phyloP scores from a whole-genome alignment of 2,113 vertebrate species.

The Hippocampus barbouri region DNA sequence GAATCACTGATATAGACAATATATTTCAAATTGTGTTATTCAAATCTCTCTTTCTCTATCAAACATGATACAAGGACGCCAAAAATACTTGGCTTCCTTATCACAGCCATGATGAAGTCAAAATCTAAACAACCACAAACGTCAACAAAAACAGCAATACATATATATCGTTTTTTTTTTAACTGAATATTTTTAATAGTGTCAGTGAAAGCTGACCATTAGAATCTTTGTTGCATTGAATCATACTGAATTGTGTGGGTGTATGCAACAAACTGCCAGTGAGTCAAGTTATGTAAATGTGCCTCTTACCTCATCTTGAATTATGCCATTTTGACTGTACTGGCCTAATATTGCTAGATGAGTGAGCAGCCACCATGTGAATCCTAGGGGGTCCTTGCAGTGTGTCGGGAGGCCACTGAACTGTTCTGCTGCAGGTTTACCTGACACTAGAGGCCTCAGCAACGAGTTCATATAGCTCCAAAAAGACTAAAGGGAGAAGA shows the following conservation, averaged over 20 bases:
- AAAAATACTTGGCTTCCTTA: too few species aligned
- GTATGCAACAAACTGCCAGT: background rate
- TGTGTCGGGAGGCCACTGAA: conserved; percentile 60
- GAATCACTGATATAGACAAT: too few species aligned
- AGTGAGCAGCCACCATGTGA: conserved; percentile 90
- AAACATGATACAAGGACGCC: too few species aligned
- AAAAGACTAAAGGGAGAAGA: conserved; percentile 76
- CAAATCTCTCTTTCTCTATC: too few species aligned
- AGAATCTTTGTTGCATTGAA: background rate
- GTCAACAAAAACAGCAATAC: too few species aligned
- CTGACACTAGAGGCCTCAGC: conserved; percentile 68
- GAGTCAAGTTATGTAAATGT: background rate
- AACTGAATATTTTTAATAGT: too few species aligned
- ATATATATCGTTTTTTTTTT: too few species aligned
- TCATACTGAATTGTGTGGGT: background rate
- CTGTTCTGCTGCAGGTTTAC: conserved; percentile 45
- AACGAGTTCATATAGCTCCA: conserved; percentile 83
- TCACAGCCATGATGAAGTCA: too few species aligned
- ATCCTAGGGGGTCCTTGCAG: conserved; percentile 85
- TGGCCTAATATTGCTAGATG: conserved; percentile 82
- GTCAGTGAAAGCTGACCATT: too few species aligned
- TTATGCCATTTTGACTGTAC: conserved; percentile 77
- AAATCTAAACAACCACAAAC: too few species aligned
- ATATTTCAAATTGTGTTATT: too few species aligned
- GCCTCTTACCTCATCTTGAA: conserved; percentile 75